Evolutionary conservation across 1,140 invertebrate genomes (phyloP), one percentile per base, ranked within the genome.

Genomic region (Papilio glaucus): DNA sequence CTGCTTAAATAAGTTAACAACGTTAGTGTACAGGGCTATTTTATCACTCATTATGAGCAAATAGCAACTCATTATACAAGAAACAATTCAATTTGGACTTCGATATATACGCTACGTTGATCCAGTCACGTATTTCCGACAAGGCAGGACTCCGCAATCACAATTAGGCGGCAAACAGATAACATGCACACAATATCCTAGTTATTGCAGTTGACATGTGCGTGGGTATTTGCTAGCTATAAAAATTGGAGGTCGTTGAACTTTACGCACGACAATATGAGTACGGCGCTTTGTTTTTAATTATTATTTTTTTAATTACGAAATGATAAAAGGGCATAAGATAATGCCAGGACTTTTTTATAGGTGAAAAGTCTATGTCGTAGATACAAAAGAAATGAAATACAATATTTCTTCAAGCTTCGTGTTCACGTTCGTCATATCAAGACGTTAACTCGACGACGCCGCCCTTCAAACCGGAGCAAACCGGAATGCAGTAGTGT

Each of bases 141-240:
- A 72, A 67, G 38, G 65, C 63, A 33, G 69, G 26, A 21, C 71
- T 70, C 29, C 29, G 29, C 72, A 62, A 75, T 69, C 24, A 73
- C 49, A 49, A 77, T 72, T 76, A 78, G 74, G 73, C 69, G 74
- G 73, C 62, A 57, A 75, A 77, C 74, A 70, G 76, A 76, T 79
- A 76, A 74, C 72, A 63, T 72, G 76, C 72, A 79, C 75, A 81
- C 73, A 81, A 15, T 78, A 80, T 79, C 76, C 74, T 80, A 76
- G 70, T 79, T 78, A 73, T 71, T 60, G 60, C 62, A 73, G 24
- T 63, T 72, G 42, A 76, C 73, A 76, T 62, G 67, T 53, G 37
- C 71, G 15, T 37, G 53, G 63, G 24, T 29, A 53, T 68, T 41
- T 68, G 53, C 60, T 61, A 37, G 62, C 71, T 75, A 75, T 63